Percentiles rank a stretch among this genome's conserved stretches.
These are phyloP conservation scores for Ia io DNA, from an alignment of 2,113 vertebrate species.

Conservation along the genomic window DNA sequence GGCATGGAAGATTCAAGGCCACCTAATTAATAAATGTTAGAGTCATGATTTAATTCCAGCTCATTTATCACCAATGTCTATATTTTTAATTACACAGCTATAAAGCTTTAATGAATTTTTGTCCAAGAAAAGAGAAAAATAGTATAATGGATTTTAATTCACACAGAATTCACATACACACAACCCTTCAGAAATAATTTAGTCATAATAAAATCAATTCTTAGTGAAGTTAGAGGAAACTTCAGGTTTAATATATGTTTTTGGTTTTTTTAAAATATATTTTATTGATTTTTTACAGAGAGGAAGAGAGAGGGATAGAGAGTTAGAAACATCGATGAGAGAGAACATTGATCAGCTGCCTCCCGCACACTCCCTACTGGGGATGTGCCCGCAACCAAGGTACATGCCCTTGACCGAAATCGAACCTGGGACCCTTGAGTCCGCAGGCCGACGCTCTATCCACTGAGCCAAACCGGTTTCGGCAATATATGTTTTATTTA, in stretches of 20 bases:
- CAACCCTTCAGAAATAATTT: not conserved
- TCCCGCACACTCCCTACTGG: no score
- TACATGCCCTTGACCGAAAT: no score
- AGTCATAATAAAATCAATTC: not conserved
- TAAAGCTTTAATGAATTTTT: not conserved
- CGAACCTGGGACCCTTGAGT: no score
- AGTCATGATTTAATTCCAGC: not conserved
- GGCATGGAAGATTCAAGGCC: not conserved
- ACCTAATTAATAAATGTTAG: not conserved
- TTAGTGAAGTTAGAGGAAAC: not conserved
- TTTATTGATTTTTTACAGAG: no score
- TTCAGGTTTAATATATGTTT: not conserved
- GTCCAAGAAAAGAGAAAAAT: not conserved
- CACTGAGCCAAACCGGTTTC: no score
- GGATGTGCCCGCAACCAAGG: no score
- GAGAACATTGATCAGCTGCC: no score
- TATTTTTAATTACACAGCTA: not conserved
- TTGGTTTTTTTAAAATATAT: not conserved
- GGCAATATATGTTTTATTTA: not conserved
- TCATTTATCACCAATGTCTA: not conserved
- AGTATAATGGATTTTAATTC: not conserved
- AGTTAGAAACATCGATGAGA: no score
- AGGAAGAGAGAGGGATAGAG: no score
- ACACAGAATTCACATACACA: not conserved
- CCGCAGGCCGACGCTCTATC: no score